Evolutionary conservation across 2,797 vertebrate species (phyloP), one percentile per base, ranked within the genome.

Genomic region (Fratercula arctica): DNA sequence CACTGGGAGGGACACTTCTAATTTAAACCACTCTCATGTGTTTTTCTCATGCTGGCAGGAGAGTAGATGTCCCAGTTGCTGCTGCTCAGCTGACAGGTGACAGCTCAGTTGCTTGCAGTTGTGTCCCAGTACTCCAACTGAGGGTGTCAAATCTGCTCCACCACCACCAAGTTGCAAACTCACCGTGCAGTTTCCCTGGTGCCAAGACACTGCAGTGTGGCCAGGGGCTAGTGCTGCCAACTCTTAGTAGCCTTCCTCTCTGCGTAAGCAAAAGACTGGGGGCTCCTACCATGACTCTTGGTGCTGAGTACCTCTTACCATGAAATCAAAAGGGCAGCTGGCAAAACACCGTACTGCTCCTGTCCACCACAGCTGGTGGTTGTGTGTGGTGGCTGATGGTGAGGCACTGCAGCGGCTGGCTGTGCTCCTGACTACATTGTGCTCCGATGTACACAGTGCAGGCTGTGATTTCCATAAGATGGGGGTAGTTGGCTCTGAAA

Each of bases 381-480:
- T 26, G 9, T 3, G 9, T 41, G 14, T 6, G 2, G 23, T 77
- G 41, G 33, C 85, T 59, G 64, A 16, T n/a, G 20, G 21, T n/a
- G 46, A 37, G 11, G 46, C 25, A 21, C 19, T 31, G 90, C 25
- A 20, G 13, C 4, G 1, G 17, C 28, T 56, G 54, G 4, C 54
- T 50, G 41, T 66, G 28, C 59, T 81, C 25, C 39, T 63, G n/a
- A 13, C 33, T 63, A 8, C 11, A 13, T 17, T 2, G 2, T 50
- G 43, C 46, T 54, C 21, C 0, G 0, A 26, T 41, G 28, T 45
- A 51, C 20, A 11, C 16, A 37, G 13, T 37, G 39, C 6, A 51
- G 26, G 10, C 61, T 75, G 23, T 35, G 11, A 33, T 79, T 75
- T 87, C 39, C 18, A 2, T 64, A 28, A 66, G 4, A 24, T 26